phyloP scores from a whole-genome alignment of 2,797 vertebrate genomes.

The Benthosema pterotum region DNA sequence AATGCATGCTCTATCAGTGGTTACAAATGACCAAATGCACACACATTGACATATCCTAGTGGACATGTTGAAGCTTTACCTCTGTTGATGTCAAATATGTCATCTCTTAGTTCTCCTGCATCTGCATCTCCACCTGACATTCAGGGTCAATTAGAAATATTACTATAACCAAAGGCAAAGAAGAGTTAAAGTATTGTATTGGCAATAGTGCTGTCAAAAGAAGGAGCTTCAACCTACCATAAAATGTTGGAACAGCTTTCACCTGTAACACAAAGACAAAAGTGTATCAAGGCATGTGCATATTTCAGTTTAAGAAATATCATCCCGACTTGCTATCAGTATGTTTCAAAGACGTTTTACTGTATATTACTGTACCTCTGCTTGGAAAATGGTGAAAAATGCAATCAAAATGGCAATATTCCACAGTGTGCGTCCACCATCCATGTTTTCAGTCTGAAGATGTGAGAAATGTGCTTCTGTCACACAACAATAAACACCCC shows the following conservation, averaged over 20 bases:
- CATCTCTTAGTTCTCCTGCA: conserved; percentile 78
- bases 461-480: conserved; percentile 13
- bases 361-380: too few species aligned
- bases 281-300: neutral
- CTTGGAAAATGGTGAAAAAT: conserved; percentile 57
- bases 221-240: conserved; percentile 50
- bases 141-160: conserved; percentile 5
- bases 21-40: neutral
- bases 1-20: too few species aligned
- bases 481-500: conserved; percentile 18
- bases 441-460: conserved; percentile 52
- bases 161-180: neutral
- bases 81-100: conserved; percentile 88
- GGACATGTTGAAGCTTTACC: conserved; percentile 63
- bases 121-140: conserved; percentile 68
- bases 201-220: neutral
- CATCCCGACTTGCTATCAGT: neutral
- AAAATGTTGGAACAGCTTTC: conserved; percentile 51
- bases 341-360: conserved; percentile 4
- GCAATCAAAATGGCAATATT: conserved; percentile 42
- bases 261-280: conserved; percentile 49
- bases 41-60: neutral
- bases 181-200: neutral
- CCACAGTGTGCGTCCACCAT: conserved; percentile 12
- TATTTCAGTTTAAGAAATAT: neutral